Evolutionary conservation across 2,888 invertebrate species (phyloP).

Genomic region (Ectobius pallidus): DNA sequence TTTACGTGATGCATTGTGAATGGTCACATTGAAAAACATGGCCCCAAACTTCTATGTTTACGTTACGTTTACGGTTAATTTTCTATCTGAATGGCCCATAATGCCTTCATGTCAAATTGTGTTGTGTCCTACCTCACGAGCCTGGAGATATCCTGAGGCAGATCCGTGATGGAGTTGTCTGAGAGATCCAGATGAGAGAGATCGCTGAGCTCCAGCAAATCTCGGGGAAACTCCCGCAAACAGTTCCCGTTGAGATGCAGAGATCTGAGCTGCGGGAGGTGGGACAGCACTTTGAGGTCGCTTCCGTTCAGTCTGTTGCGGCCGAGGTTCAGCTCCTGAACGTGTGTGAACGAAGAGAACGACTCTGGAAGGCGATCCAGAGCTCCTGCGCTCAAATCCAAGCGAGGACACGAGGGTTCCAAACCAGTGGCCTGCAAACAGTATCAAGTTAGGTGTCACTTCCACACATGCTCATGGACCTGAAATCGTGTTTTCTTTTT

Average conservation of each 20-base stretch:
- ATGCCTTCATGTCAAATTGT: no score
- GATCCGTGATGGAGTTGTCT: conserved; percentile 67
- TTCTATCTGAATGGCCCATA: no score
- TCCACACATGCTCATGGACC: no score
- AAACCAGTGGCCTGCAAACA: conserved; percentile 47
- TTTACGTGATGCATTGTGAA: no score
- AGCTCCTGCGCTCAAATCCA: conserved; percentile 55
- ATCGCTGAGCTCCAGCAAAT: conserved; percentile 64
- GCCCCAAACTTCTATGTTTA: no score
- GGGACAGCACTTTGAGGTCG: neutral
- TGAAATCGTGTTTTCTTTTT: no score
- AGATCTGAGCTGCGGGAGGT: conserved; percentile 50
- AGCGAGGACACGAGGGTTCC: conserved; percentile 48
- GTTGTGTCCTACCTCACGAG: conserved; percentile 64
- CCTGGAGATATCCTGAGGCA: conserved; percentile 68
- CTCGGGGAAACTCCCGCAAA: conserved; percentile 64
- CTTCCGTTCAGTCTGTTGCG: conserved; percentile 51
- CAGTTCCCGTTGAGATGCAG: conserved; percentile 61
- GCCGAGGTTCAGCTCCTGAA: conserved; percentile 53
- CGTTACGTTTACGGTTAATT: no score
- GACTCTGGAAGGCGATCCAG: conserved; percentile 53
- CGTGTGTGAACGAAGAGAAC: conserved; percentile 49
- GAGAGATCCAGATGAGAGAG: conserved; percentile 71
- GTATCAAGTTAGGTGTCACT: no score
- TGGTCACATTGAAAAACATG: no score